Evolutionary conservation across 2,113 vertebrate species (phyloP).

Genomic region (Ellobius talpinus): DNA sequence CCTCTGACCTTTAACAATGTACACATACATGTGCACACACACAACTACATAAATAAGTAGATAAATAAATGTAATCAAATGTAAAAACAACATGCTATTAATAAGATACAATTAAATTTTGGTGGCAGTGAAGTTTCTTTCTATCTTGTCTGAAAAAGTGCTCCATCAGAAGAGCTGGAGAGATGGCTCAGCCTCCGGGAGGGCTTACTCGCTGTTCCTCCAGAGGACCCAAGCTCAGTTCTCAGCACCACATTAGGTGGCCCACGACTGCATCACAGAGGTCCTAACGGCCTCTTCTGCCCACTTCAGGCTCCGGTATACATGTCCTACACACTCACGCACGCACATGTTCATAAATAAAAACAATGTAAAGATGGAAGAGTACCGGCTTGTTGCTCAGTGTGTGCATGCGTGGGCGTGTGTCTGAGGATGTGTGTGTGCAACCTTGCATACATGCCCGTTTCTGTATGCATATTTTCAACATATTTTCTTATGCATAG

Average conservation of each 20-base stretch:
- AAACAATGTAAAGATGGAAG: background rate
- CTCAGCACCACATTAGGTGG: background rate
- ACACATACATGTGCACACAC: too few species aligned
- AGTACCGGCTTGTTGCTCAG: background rate
- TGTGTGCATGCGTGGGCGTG: background rate
- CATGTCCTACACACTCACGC: background rate
- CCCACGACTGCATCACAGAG: rapidly evolving
- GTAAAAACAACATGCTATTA: background rate
- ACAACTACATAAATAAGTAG: background rate
- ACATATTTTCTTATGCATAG: background rate
- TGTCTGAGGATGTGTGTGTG: background rate
- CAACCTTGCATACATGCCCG: background rate
- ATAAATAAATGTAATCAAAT: background rate
- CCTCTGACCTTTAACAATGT: background rate
- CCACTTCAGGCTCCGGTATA: background rate
- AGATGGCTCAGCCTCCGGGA: background rate
- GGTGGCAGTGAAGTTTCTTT: background rate
- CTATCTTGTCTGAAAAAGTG: background rate
- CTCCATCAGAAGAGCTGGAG: too few species aligned
- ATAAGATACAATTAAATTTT: background rate
- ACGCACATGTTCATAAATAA: too few species aligned
- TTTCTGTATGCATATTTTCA: background rate
- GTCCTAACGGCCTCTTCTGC: background rate
- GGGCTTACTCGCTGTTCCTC: background rate
- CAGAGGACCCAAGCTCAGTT: too few species aligned